Conservation (phyloP, 2,113 vertebrate genomes). For the Tamias sibiricus region DNA sequence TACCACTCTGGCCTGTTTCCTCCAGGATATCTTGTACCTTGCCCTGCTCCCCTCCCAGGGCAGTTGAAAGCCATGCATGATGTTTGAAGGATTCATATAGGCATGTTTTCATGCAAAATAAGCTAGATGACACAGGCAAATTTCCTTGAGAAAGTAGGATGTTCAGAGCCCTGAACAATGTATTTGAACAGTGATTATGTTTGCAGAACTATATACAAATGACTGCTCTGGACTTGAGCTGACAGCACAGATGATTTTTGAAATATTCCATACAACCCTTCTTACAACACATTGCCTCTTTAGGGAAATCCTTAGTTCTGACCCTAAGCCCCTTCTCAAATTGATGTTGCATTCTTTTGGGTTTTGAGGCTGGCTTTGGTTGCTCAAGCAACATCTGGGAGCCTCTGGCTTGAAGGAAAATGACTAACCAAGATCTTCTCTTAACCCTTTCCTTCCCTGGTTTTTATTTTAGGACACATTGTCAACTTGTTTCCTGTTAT, state of each 20-base stretch:
- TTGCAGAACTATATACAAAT: constrained; percentile 44
- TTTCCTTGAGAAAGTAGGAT: not conserved
- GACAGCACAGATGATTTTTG: constrained; percentile 36
- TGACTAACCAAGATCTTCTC: not conserved
- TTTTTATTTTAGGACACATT: constrained; percentile 24
- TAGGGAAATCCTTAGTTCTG: constrained; percentile 20
- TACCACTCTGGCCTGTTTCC: not conserved
- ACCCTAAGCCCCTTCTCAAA: not conserved
- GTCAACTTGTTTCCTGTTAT: not conserved
- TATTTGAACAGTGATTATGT: not conserved
- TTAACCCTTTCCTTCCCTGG: constrained; percentile 21
- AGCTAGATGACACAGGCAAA: not conserved
- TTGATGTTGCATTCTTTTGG: constrained; percentile 14
- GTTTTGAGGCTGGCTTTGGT: constrained; percentile 1
- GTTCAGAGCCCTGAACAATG: not conserved
- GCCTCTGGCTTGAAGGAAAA: not conserved
- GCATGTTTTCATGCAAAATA: constrained; percentile 7
- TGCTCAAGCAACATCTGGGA: constrained; percentile 32
- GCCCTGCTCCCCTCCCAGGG: not conserved
- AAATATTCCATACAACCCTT: constrained; percentile 35
- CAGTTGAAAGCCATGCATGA: not conserved
- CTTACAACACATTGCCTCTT: not conserved
- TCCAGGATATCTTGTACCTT: not conserved
- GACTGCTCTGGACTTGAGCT: constrained; percentile 17
- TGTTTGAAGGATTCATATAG: constrained; percentile 12